Evolutionary conservation across 1,140 invertebrate genomes (phyloP).

Genomic region (Maconellicoccus hirsutus): DNA sequence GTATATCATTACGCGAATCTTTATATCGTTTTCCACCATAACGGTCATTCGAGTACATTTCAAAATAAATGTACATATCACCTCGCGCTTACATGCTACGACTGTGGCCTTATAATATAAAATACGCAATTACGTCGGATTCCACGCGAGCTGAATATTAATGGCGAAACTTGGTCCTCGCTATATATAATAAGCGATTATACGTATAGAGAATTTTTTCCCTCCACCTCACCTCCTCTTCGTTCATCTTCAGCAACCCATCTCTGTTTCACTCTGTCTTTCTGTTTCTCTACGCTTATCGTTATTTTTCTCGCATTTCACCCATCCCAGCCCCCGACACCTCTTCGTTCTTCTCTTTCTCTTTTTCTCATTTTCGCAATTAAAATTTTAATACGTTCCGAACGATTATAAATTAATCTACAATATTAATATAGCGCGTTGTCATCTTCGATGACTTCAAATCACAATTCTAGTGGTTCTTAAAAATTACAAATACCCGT

Average conservation of each 20-base stretch:
- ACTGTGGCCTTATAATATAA: background rate
- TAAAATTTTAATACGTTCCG: background rate
- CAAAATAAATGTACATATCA: conserved; percentile 9
- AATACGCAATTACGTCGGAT: conserved; percentile 7
- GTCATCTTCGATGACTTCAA: background rate
- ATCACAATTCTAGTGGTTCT: no score
- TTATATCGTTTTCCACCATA: conserved; percentile 9
- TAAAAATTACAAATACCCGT: no score
- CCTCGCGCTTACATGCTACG: background rate
- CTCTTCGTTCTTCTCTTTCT: background rate
- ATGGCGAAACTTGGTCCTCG: background rate
- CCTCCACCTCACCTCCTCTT: background rate
- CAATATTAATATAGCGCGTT: background rate
- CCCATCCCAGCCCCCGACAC: no score
- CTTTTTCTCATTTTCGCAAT: background rate
- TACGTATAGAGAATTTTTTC: no score
- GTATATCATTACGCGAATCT: background rate
- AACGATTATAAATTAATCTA: background rate
- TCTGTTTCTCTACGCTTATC: no score
- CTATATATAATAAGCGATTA: no score
- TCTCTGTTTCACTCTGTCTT: no score
- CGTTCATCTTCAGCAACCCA: no score
- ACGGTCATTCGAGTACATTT: conserved; percentile 3
- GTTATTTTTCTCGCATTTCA: no score
- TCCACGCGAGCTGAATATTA: conserved; percentile 7